Conservation (phyloP, 2,113 vertebrate genomes). For the Sylvilagus bachmani region DNA sequence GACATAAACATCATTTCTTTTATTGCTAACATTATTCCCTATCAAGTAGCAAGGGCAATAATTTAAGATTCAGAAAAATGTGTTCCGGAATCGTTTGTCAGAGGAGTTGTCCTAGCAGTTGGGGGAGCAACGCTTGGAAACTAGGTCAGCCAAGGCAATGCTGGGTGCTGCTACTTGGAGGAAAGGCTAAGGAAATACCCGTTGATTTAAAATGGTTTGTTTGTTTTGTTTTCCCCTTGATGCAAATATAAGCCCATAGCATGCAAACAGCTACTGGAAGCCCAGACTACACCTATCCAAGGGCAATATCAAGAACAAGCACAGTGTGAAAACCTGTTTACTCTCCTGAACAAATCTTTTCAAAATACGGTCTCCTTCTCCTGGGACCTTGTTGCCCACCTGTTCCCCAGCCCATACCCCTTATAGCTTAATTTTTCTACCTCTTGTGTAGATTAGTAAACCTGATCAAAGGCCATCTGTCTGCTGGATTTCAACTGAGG, state of each 20-base stretch:
- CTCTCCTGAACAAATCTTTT: conserved; percentile 4
- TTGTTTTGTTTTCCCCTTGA: conserved; percentile 51
- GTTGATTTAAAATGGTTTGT: conserved; percentile 41
- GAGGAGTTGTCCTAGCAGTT: background rate
- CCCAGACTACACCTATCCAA: background rate
- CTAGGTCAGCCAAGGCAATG: background rate
- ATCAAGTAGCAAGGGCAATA: conserved; percentile 49
- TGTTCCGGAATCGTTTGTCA: background rate
- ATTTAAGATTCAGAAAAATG: conserved; percentile 65
- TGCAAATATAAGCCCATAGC: background rate
- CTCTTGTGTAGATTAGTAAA: conserved; percentile 64
- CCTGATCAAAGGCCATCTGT: conserved; percentile 71
- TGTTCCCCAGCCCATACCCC: background rate
- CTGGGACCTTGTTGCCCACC: background rate
- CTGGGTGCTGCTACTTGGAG: conserved; percentile 7
- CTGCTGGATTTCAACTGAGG: conserved; percentile 56
- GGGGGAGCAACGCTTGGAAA: background rate
- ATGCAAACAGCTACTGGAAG: background rate
- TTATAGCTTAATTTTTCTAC: conserved; percentile 50
- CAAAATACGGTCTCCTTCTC: conserved; percentile 50
- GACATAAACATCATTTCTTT: conserved; percentile 66
- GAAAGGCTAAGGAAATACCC: conserved; percentile 36
- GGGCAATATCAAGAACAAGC: background rate
- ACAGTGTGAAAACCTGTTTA: background rate
- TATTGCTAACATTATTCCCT: conserved; percentile 42